Conservation (phyloP, 2,888 invertebrate species). For the Yponomeuta evonymella region DNA sequence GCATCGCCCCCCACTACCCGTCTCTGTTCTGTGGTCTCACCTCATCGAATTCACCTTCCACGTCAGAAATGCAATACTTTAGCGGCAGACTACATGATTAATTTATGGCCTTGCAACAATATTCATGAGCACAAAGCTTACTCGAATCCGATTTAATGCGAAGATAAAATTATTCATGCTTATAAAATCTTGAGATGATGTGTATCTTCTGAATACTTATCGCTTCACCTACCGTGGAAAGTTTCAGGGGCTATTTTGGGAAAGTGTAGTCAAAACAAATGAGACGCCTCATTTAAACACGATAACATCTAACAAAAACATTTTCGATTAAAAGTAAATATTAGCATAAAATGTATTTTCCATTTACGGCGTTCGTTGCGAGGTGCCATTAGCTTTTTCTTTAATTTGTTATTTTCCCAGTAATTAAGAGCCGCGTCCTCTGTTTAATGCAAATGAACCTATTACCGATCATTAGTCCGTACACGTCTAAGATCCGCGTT, state of each 20-base stretch:
- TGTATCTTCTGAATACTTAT: constrained; percentile 21
- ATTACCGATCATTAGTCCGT: constrained; percentile 70
- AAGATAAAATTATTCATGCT: constrained; percentile 68
- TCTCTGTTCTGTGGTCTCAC: background rate
- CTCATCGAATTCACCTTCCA: constrained; percentile 21
- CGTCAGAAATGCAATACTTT: constrained; percentile 66
- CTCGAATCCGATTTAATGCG: constrained; percentile 63
- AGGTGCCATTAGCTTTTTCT: constrained; percentile 52
- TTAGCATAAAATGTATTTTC: constrained; percentile 5
- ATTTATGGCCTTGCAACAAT: constrained; percentile 67
- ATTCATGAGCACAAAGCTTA: constrained; percentile 50
- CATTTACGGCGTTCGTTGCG: constrained; percentile 4
- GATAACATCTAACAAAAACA: background rate
- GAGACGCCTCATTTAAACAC: background rate
- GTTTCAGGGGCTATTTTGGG: background rate
- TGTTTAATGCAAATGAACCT: constrained; percentile 74
- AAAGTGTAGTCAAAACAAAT: background rate
- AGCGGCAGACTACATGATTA: constrained; percentile 75
- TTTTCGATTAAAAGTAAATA: background rate
- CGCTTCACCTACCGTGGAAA: background rate
- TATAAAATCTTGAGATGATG: constrained; percentile 31
- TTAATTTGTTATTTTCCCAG: constrained; percentile 72
- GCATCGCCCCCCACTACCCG: too few relatives aligned
- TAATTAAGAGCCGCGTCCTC: constrained; percentile 65
- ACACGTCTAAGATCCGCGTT: constrained; percentile 63